These are phyloP conservation scores for Nansenia antarctica DNA, from an alignment of 2,113 vertebrate species.

Conservation along the genomic window DNA sequence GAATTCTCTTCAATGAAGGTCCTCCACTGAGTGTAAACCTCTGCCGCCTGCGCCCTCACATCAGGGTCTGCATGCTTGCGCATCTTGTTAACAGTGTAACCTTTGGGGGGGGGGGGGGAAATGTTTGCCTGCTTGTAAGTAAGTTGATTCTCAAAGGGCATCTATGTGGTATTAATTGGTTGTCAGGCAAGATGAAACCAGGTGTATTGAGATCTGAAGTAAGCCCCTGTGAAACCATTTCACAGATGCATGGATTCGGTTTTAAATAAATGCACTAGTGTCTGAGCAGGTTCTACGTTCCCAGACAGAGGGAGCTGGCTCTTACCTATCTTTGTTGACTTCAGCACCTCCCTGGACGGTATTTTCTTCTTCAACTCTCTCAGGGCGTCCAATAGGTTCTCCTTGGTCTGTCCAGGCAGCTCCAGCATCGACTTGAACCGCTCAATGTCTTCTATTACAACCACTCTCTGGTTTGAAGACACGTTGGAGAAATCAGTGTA, in stretches of 20 bases:
- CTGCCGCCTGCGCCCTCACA: constrained; percentile 81
- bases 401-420: constrained; percentile 83
- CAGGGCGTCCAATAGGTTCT: constrained; percentile 84
- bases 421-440: constrained; percentile 88
- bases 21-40: constrained; percentile 84
- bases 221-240: too few relatives aligned
- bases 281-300: not conserved
- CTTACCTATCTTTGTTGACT: constrained; percentile 90
- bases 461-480: constrained; percentile 83
- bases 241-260: too few relatives aligned
- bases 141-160: not conserved
- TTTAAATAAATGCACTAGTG: too few relatives aligned
- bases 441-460: constrained; percentile 94
- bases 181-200: not conserved
- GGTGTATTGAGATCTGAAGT: not conserved
- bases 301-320: not conserved
- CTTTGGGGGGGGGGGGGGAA: constrained; percentile 58
- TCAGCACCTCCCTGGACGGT: constrained; percentile 89
- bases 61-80: constrained; percentile 81
- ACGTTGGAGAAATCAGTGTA: not conserved
- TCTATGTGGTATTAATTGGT: too few relatives aligned
- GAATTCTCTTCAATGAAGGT: constrained; percentile 83
- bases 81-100: constrained; percentile 86
- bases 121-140: not conserved
- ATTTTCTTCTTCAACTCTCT: constrained; percentile 92